A percentile compares a stretch with the other conserved stretches of the same genome.
phyloP scores from a whole-genome alignment of 2,888 invertebrate species.

The Hemistola chrysoprasaria region DNA sequence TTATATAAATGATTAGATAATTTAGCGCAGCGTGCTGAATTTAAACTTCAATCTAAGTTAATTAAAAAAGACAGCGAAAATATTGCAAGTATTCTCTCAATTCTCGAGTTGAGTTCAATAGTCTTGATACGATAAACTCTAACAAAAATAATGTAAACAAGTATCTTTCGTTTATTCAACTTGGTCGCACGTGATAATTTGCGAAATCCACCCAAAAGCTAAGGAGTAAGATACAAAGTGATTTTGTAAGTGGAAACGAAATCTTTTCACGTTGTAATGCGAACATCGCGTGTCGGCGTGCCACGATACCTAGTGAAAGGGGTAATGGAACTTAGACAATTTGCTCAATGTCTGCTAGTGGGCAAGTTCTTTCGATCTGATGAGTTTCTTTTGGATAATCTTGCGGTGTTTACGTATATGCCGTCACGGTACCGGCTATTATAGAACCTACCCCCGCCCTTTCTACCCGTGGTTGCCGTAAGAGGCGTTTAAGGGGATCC shows the following conservation, averaged over 20 bases:
- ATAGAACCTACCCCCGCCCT: no score
- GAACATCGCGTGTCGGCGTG: conserved; percentile 70
- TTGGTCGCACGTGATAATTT: background rate
- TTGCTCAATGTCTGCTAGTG: conserved; percentile 35
- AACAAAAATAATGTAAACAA: no score
- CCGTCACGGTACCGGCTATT: conserved; percentile 1
- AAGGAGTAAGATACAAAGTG: conserved; percentile 68
- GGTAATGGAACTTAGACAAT: conserved; percentile 56
- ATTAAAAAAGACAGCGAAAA: no score
- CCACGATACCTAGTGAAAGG: conserved; percentile 43
- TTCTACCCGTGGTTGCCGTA: no score
- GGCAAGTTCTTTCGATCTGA: conserved; percentile 18
- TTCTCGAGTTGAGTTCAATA: no score
- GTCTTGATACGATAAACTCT: no score
- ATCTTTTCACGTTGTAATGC: conserved; percentile 69
- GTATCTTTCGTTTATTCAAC: no score
- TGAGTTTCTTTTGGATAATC: conserved; percentile 26
- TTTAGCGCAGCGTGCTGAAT: no score
- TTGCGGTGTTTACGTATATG: conserved; percentile 6
- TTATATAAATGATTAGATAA: no score
- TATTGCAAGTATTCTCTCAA: no score
- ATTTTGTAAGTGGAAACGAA: conserved; percentile 76
- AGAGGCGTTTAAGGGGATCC: no score
- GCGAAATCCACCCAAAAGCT: conserved; percentile 28
- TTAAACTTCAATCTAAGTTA: no score